These are phyloP conservation scores for Bicyclus anynana DNA, from an alignment of 1,140 invertebrate genomes.

Conservation along the genomic window DNA sequence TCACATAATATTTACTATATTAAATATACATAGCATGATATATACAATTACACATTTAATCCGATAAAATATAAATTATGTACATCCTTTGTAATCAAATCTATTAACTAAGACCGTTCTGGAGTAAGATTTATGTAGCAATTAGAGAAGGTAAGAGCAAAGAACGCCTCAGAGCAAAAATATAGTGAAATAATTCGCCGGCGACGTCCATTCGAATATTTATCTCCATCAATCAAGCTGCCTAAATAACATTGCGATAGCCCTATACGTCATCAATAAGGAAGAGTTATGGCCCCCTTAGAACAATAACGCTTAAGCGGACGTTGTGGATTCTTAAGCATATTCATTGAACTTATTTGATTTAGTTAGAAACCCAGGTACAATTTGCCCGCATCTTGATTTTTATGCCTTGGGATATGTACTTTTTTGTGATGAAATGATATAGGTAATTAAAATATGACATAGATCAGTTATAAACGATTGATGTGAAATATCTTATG, in stretches of 20 bases:
- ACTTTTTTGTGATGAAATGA: too few relatives aligned
- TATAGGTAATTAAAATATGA: too few relatives aligned
- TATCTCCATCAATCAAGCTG: constrained; percentile 53
- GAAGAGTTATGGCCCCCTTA: background rate
- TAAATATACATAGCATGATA: too few relatives aligned
- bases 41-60: too few relatives aligned
- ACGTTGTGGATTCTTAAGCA: background rate
- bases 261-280: constrained; percentile 34
- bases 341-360: constrained; percentile 16
- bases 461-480: too few relatives aligned
- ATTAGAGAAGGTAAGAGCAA: constrained; percentile 45
- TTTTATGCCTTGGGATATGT: too few relatives aligned
- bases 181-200: constrained; percentile 43
- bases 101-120: background rate
- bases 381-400: too few relatives aligned
- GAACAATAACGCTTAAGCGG: background rate
- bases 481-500: too few relatives aligned
- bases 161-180: constrained; percentile 29
- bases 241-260: constrained; percentile 45
- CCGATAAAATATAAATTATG: too few relatives aligned
- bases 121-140: constrained; percentile 54
- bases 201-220: constrained; percentile 45
- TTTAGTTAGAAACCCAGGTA: too few relatives aligned
- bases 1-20: too few relatives aligned
- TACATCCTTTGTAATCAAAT: too few relatives aligned